Conservation (phyloP, 2,113 vertebrate genomes). For the Bettongia penicillata region DNA sequence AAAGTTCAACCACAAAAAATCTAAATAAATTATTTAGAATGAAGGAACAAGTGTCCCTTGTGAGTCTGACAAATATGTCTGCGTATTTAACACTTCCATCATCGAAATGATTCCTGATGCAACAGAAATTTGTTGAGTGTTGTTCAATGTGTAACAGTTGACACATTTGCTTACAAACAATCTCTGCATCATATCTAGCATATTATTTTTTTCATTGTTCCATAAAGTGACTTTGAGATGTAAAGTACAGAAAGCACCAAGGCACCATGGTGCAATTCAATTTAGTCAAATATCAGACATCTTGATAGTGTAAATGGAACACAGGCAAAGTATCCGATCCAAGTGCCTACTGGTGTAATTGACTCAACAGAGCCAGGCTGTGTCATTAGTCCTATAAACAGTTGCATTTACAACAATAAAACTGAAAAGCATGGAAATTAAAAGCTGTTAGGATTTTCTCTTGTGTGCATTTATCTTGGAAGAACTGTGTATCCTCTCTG, state of each 20-base stretch:
- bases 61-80: conserved; percentile 64
- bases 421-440: conserved; percentile 89
- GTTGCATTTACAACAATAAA: conserved; percentile 89
- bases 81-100: conserved; percentile 74
- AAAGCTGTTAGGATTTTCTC: conserved; percentile 88
- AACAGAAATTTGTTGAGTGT: conserved; percentile 77
- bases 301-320: conserved; percentile 79
- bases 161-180: conserved; percentile 71
- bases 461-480: conserved; percentile 85
- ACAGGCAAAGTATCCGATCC: conserved; percentile 83
- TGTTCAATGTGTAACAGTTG: conserved; percentile 73
- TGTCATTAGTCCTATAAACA: conserved; percentile 87
- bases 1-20: conserved; percentile 67
- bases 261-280: conserved; percentile 82
- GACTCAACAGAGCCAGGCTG: conserved; percentile 84
- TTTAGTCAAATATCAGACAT: conserved; percentile 86
- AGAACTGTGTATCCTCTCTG: conserved; percentile 75
- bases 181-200: conserved; percentile 71
- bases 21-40: conserved; percentile 62
- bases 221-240: conserved; percentile 80
- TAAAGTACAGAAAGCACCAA: conserved; percentile 80
- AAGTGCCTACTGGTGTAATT: conserved; percentile 86
- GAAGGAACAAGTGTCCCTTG: conserved; percentile 71
- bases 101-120: conserved; percentile 67
- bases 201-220: conserved; percentile 82